Evolutionary conservation across 2,113 vertebrate genomes (phyloP).

Genomic region (Hydrolagus affinis): DNA sequence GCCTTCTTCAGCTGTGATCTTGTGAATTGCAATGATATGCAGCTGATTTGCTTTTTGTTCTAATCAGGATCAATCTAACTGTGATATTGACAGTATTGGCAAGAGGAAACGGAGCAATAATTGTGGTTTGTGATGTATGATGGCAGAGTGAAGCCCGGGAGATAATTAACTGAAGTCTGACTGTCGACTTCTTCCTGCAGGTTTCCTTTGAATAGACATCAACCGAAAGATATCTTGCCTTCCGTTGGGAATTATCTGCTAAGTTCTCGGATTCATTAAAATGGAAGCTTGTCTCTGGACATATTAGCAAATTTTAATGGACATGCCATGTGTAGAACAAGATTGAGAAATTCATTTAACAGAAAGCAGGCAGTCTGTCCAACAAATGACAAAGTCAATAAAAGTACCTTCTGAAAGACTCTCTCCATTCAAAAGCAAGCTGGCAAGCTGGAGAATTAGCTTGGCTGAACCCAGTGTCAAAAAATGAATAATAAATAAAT

Average conservation of each 20-base stretch:
- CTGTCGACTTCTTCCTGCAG: background rate
- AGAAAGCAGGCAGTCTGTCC: constrained; percentile 59
- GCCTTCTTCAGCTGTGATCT: too few relatives aligned
- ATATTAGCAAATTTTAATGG: constrained; percentile 54
- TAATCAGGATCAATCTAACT: background rate
- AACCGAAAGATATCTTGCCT: background rate
- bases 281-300: constrained; percentile 42
- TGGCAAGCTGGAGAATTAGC: constrained; percentile 48
- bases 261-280: constrained; percentile 35
- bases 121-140: background rate
- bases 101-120: background rate
- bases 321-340: constrained; percentile 45
- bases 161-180: constrained; percentile 8
- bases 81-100: background rate
- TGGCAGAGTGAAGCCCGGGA: background rate
- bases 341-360: constrained; percentile 50
- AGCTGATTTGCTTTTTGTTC: background rate
- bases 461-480: constrained; percentile 50
- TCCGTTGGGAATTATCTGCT: constrained; percentile 8
- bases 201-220: constrained; percentile 9
- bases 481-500: constrained; percentile 50
- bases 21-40: too few relatives aligned
- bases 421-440: constrained; percentile 46
- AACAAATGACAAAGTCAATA: constrained; percentile 58
- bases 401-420: constrained; percentile 56